Conservation (phyloP, 2,888 invertebrate species). For the Geophilus truncorum region DNA sequence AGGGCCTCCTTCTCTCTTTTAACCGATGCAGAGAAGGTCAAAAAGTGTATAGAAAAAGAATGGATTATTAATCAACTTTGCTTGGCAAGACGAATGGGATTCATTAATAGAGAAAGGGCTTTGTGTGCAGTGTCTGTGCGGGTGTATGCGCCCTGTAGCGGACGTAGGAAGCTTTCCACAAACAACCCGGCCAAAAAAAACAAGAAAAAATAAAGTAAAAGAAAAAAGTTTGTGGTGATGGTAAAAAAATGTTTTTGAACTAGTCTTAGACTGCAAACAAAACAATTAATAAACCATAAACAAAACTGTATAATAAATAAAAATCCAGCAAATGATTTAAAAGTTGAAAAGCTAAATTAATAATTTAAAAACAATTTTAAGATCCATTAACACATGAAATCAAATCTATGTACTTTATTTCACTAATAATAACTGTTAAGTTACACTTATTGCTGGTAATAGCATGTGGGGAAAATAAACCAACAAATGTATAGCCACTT, state of each 20-base stretch:
- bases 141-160: neutral
- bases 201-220: neutral
- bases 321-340: too few relatives aligned
- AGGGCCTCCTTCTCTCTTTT: slow-evolving; percentile 30
- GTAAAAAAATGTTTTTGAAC: too few relatives aligned
- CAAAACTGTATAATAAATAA: too few relatives aligned
- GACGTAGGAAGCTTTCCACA: neutral
- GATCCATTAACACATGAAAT: slow-evolving; percentile 28
- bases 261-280: too few relatives aligned
- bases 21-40: slow-evolving; percentile 34
- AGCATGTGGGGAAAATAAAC: slow-evolving; percentile 32
- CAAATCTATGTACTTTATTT: slow-evolving; percentile 33
- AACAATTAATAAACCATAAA: too few relatives aligned
- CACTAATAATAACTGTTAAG: slow-evolving; percentile 33
- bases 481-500: slow-evolving; percentile 32
- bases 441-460: slow-evolving; percentile 33
- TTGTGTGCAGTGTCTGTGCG: slow-evolving; percentile 10
- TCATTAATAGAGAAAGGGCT: slow-evolving; percentile 33
- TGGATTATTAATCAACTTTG: slow-evolving; percentile 35
- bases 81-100: slow-evolving; percentile 34
- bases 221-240: neutral
- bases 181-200: neutral
- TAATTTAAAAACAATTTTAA: neutral
- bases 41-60: slow-evolving; percentile 32
- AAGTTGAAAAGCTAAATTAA: too few relatives aligned